Conservation (phyloP, 2,888 invertebrate species). For the Lapara coniferarum region DNA sequence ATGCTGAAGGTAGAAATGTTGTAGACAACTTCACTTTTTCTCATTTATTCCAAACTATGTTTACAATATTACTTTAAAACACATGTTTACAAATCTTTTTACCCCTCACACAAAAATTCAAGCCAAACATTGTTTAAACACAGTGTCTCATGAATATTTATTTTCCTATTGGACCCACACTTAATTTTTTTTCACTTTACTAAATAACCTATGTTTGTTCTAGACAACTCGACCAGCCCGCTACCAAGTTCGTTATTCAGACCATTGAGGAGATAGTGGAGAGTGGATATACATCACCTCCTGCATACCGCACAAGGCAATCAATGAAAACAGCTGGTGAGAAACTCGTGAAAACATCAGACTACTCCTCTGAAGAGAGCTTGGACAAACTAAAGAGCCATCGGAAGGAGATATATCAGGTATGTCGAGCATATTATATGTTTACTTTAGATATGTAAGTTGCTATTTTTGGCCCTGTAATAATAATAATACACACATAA, state of each 20-base stretch:
- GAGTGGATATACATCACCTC: constrained; percentile 45
- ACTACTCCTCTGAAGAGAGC: constrained; percentile 84
- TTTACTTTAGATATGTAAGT: too few relatives aligned
- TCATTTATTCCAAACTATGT: too few relatives aligned
- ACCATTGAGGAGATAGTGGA: constrained; percentile 55
- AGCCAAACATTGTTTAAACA: too few relatives aligned
- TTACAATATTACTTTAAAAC: too few relatives aligned
- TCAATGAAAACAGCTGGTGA: constrained; percentile 54
- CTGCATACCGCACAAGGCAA: constrained; percentile 62
- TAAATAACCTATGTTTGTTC: constrained; percentile 2
- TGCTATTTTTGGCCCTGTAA: not conserved
- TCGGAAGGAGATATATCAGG: constrained; percentile 72
- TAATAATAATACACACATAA: too few relatives aligned
- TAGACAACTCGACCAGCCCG: constrained; percentile 62
- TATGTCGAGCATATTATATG: constrained; percentile 36
- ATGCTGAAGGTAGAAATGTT: too few relatives aligned
- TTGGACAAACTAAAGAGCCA: constrained; percentile 62
- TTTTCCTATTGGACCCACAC: too few relatives aligned
- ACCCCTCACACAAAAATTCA: too few relatives aligned
- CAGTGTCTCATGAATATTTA: too few relatives aligned
- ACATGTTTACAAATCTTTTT: too few relatives aligned
- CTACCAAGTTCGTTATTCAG: constrained; percentile 52
- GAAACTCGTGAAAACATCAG: constrained; percentile 80
- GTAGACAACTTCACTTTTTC: too few relatives aligned
- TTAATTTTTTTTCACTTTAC: too few relatives aligned